Conservation (phyloP, 2,888 invertebrate species). For the Phortica okadai region DNA sequence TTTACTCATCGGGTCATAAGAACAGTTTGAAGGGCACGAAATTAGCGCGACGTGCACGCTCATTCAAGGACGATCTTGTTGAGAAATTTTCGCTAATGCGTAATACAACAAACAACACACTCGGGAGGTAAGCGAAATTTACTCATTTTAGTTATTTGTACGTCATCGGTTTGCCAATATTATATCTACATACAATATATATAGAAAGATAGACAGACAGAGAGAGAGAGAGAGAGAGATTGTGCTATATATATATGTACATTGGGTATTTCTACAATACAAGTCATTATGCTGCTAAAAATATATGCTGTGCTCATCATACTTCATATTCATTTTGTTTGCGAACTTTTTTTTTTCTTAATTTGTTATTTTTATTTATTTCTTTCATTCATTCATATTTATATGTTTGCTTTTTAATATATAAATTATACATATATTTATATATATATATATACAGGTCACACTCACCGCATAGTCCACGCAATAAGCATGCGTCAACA, state of each 20-base stretch:
- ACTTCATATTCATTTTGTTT: neutral
- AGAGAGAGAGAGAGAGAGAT: neutral
- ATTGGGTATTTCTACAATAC: too few relatives aligned
- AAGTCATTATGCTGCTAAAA: too few relatives aligned
- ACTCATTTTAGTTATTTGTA: too few relatives aligned
- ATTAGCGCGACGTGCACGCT: conserved; percentile 90
- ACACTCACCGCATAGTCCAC: conserved; percentile 82
- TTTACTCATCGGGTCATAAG: conserved; percentile 80
- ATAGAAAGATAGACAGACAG: neutral
- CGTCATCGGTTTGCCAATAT: neutral
- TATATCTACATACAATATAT: conserved; percentile 4
- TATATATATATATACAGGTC: conserved; percentile 75
- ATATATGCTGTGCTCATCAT: too few relatives aligned
- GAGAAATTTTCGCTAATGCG: conserved; percentile 94
- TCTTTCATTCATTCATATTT: neutral
- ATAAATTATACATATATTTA: neutral
- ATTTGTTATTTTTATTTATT: neutral
- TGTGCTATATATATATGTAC: neutral
- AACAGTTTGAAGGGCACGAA: conserved; percentile 89
- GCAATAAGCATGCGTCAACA: conserved; percentile 77
- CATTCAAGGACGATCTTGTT: conserved; percentile 94
- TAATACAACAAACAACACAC: conserved; percentile 80
- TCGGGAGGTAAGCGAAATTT: conserved; percentile 71
- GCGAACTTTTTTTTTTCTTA: neutral
- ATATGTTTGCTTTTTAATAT: neutral